A percentile compares a stretch with the other conserved stretches of the same genome.
Evolutionary conservation across 2,888 invertebrate species (phyloP).

Genomic region (Calephelis perditalis): DNA sequence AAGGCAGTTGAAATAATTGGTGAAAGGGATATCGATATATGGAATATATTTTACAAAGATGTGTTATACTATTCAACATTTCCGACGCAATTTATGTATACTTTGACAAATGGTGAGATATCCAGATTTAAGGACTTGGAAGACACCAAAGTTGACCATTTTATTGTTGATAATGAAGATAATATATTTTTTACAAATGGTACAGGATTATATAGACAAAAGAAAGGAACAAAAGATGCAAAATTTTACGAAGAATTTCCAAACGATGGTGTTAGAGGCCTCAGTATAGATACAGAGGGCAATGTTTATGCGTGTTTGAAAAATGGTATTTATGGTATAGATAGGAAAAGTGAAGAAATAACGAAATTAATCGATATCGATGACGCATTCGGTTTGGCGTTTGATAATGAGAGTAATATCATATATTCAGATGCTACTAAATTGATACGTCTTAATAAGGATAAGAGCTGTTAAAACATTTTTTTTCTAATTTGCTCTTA

Average conservation of each 20-base stretch:
- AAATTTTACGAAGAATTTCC: slow-evolving; percentile 35
- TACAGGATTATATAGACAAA: slow-evolving; percentile 51
- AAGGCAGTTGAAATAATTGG: slow-evolving; percentile 44
- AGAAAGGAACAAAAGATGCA: slow-evolving; percentile 47
- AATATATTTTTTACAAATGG: slow-evolving; percentile 50
- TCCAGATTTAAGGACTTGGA: slow-evolving; percentile 49
- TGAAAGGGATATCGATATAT: slow-evolving; percentile 43
- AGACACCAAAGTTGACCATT: slow-evolving; percentile 55
- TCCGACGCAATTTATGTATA: slow-evolving; percentile 52
- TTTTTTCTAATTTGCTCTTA: too few relatives aligned
- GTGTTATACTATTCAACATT: slow-evolving; percentile 49
- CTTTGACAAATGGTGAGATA: slow-evolving; percentile 39
- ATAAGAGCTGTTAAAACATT: slow-evolving; percentile 15
- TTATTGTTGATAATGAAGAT: slow-evolving; percentile 51
- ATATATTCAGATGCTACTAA: slow-evolving; percentile 49
- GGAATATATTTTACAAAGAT: slow-evolving; percentile 55
- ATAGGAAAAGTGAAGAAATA: slow-evolving; percentile 42
- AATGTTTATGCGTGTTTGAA: slow-evolving; percentile 43
- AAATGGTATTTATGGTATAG: slow-evolving; percentile 49
- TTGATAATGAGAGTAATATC: slow-evolving; percentile 55
- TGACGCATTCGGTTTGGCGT: slow-evolving; percentile 55
- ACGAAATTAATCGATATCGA: slow-evolving; percentile 40
- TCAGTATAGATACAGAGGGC: slow-evolving; percentile 46
- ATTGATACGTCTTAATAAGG: slow-evolving; percentile 33
- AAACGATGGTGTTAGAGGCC: slow-evolving; percentile 39